Evolutionary conservation across 2,113 vertebrate genomes (phyloP).

Genomic region (Epinephelus fuscoguttatus): DNA sequence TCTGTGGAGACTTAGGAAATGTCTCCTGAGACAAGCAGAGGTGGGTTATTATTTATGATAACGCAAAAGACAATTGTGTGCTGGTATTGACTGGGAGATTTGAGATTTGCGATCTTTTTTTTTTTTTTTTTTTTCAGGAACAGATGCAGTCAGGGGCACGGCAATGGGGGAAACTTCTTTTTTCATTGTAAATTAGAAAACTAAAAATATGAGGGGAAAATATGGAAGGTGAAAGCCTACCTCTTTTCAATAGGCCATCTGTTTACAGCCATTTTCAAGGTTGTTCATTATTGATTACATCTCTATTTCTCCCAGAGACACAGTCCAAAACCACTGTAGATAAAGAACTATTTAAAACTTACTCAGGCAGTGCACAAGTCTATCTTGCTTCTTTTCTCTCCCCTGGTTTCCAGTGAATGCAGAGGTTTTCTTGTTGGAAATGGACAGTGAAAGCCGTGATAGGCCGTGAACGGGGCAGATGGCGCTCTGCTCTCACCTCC

Average conservation of each 20-base stretch:
- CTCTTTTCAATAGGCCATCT: slow-evolving; percentile 82
- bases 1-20: slow-evolving; percentile 66
- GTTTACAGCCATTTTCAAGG: slow-evolving; percentile 84
- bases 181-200: slow-evolving; percentile 79
- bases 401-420: slow-evolving; percentile 67
- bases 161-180: slow-evolving; percentile 49
- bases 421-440: slow-evolving; percentile 63
- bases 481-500: slow-evolving; percentile 69
- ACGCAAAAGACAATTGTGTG: slow-evolving; percentile 74
- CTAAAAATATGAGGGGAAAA: slow-evolving; percentile 60
- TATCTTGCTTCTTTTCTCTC: slow-evolving; percentile 64
- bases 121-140: slow-evolving; percentile 37
- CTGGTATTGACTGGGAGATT: slow-evolving; percentile 70
- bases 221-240: slow-evolving; percentile 72
- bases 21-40: slow-evolving; percentile 69
- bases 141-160: slow-evolving; percentile 42
- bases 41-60: slow-evolving; percentile 71
- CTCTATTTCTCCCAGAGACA: slow-evolving; percentile 69
- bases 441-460: slow-evolving; percentile 73
- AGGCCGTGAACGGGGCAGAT: slow-evolving; percentile 79
- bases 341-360: slow-evolving; percentile 82
- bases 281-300: slow-evolving; percentile 85
- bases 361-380: slow-evolving; percentile 41
- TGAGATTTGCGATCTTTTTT: slow-evolving; percentile 61
- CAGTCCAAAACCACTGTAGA: slow-evolving; percentile 62